These are phyloP conservation scores for Drosophila ananassae DNA, from an alignment of 1,140 invertebrate genomes.

Conservation along the genomic window DNA sequence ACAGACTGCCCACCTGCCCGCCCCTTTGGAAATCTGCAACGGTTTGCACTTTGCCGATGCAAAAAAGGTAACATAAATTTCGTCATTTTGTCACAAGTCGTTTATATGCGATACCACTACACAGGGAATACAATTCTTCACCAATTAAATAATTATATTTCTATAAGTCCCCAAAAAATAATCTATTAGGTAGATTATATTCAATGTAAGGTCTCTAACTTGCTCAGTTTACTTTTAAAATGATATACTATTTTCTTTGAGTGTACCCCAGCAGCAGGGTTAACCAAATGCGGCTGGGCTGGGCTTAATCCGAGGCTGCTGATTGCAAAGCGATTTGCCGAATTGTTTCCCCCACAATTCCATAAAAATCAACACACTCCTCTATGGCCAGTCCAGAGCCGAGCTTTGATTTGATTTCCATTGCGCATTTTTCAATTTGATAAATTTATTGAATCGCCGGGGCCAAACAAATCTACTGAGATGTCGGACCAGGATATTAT, in stretches of 20 bases:
- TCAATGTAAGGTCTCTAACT: no score
- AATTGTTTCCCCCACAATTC: conserved; percentile 69
- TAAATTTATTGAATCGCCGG: conserved; percentile 69
- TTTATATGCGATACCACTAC: conserved; percentile 39
- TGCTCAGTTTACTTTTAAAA: no score
- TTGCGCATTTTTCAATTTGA: conserved; percentile 76
- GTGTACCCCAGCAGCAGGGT: conserved; percentile 24
- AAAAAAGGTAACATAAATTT: conserved; percentile 75
- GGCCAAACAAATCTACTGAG: conserved; percentile 62
- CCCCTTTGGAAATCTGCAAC: conserved; percentile 40
- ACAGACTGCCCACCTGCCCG: conserved; percentile 46
- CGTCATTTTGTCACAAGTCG: conserved; percentile 80
- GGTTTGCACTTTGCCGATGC: conserved; percentile 68
- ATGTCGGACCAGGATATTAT: conserved; percentile 53
- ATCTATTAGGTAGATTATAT: neutral
- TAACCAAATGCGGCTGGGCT: conserved; percentile 40
- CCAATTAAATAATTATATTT: neutral
- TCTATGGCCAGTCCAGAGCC: conserved; percentile 14
- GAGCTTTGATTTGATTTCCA: conserved; percentile 75
- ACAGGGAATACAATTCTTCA: neutral
- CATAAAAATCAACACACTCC: conserved; percentile 69
- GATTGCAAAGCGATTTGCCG: conserved; percentile 70
- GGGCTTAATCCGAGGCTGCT: conserved; percentile 37
- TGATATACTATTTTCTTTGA: neutral
- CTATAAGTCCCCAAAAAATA: neutral